A percentile compares a stretch with the other conserved stretches of the same genome.
Conservation (phyloP, 2,888 invertebrate genomes). For the Athripsodes cinereus region DNA sequence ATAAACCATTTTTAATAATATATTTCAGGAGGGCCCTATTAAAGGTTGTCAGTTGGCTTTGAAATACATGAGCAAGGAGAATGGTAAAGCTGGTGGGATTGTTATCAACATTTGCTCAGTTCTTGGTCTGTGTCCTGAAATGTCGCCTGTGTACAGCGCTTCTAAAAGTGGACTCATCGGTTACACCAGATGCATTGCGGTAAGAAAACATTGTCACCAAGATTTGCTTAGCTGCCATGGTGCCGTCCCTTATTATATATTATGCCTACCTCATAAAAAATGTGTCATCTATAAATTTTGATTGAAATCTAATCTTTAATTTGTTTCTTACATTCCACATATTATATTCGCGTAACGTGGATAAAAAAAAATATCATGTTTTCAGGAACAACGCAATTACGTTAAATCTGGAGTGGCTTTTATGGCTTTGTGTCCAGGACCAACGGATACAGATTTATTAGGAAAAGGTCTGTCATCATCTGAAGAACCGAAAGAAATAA, state of each 20-base stretch:
- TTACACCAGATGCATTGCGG: constrained; percentile 46
- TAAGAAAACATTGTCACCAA: constrained; percentile 7
- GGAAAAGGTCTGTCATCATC: background rate
- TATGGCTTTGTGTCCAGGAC: constrained; percentile 48
- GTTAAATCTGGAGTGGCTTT: constrained; percentile 46
- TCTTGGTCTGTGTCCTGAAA: constrained; percentile 47
- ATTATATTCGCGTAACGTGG: too few relatives aligned
- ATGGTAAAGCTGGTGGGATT: constrained; percentile 53
- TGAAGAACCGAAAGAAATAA: background rate
- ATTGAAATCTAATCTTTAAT: too few relatives aligned
- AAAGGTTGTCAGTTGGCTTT: constrained; percentile 48
- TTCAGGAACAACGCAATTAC: constrained; percentile 25
- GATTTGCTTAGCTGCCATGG: too few relatives aligned
- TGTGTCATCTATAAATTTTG: too few relatives aligned
- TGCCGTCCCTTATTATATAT: too few relatives aligned
- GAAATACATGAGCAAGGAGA: constrained; percentile 51
- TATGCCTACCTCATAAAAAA: too few relatives aligned
- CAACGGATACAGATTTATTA: constrained; percentile 33
- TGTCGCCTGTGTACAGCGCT: constrained; percentile 53
- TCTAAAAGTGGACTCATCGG: constrained; percentile 53
- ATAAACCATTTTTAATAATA: too few relatives aligned
- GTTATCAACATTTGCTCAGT: constrained; percentile 61
- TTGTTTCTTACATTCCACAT: too few relatives aligned
- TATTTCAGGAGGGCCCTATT: constrained; percentile 37
- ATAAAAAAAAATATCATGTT: background rate